These are phyloP conservation scores for Macrochelys suwanniensis DNA, from an alignment of 2,797 vertebrate species.

Conservation along the genomic window DNA sequence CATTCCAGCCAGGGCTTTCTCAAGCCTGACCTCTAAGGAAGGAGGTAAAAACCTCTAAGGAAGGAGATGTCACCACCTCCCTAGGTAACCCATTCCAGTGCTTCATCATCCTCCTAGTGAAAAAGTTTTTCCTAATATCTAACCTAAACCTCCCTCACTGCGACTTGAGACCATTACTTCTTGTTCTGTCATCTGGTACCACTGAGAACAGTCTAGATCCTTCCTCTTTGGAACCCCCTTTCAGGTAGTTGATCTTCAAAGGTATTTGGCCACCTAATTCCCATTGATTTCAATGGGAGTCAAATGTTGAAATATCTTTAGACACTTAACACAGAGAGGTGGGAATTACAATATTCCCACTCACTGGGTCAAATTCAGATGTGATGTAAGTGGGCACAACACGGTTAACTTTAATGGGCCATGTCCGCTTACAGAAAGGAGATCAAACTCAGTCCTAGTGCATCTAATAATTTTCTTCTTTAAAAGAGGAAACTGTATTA, in stretches of 20 bases:
- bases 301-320: background rate
- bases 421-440: background rate
- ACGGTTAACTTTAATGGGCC: background rate
- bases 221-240: too few relatives aligned
- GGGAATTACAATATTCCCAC: rapidly evolving
- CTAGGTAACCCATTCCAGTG: too few relatives aligned
- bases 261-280: background rate
- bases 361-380: background rate
- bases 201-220: too few relatives aligned
- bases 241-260: background rate
- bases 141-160: too few relatives aligned
- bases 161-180: too few relatives aligned
- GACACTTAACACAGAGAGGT: background rate
- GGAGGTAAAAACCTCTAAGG: too few relatives aligned
- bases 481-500: background rate
- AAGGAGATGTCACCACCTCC: too few relatives aligned
- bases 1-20: too few relatives aligned
- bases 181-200: too few relatives aligned
- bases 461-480: background rate
- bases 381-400: background rate
- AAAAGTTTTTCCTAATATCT: too few relatives aligned
- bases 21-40: too few relatives aligned
- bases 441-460: background rate
- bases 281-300: background rate
- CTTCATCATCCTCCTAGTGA: too few relatives aligned